Conservation (phyloP, 2,888 invertebrate species). For the Meandrusa payeni region DNA sequence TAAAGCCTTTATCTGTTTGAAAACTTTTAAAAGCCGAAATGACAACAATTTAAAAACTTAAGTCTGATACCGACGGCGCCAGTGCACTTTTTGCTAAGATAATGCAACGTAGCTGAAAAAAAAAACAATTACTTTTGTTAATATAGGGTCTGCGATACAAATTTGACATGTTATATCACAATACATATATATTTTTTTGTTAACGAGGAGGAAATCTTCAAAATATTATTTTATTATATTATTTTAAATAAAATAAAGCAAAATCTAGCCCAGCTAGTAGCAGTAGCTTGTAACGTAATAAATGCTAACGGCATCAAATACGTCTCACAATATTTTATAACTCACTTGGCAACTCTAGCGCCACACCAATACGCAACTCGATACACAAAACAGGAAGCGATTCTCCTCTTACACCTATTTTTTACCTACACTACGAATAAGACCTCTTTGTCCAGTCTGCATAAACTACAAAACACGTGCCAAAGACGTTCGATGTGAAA, state of each 20-base stretch:
- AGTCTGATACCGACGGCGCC: slow-evolving; percentile 56
- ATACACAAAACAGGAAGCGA: slow-evolving; percentile 20
- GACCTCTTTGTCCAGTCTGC: slow-evolving; percentile 36
- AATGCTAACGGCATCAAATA: too few relatives aligned
- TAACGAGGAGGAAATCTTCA: too few relatives aligned
- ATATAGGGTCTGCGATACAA: neutral
- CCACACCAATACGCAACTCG: slow-evolving; percentile 41
- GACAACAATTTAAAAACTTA: slow-evolving; percentile 40
- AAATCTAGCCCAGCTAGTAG: too few relatives aligned
- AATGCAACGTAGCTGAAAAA: neutral
- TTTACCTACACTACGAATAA: slow-evolving; percentile 27
- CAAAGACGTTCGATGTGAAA: slow-evolving; percentile 42
- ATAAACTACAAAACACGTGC: slow-evolving; percentile 49
- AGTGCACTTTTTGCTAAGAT: slow-evolving; percentile 43
- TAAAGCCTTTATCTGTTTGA: slow-evolving; percentile 45
- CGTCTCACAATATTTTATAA: neutral
- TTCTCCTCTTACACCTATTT: slow-evolving; percentile 35
- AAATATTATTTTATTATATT: too few relatives aligned
- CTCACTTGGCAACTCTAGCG: slow-evolving; percentile 15
- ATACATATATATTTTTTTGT: too few relatives aligned
- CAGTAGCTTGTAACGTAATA: too few relatives aligned
- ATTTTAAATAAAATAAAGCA: too few relatives aligned
- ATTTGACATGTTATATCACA: neutral
- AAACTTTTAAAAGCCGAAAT: slow-evolving; percentile 42
- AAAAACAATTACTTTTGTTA: neutral